Percentiles rank a stretch among this genome's conserved stretches.
Conservation (phyloP, 2,888 invertebrate genomes). For the Acanthacorydalis orientalis region DNA sequence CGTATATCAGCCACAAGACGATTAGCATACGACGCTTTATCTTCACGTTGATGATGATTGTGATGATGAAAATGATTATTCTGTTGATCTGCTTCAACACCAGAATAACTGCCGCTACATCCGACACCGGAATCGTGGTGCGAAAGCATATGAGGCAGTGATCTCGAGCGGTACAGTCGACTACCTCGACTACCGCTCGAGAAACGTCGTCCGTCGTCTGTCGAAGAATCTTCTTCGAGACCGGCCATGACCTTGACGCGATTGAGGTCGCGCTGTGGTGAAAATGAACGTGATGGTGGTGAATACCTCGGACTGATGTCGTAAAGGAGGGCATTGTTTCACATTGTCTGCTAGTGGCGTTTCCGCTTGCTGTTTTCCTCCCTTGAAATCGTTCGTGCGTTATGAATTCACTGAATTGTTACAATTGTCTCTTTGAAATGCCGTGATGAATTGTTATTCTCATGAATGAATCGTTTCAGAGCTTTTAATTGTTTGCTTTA, state of each 20-base stretch:
- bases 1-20: slow-evolving; percentile 34
- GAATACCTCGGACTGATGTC: too few relatives aligned
- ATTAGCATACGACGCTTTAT: slow-evolving; percentile 33
- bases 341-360: too few relatives aligned
- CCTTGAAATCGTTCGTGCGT: too few relatives aligned
- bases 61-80: not conserved
- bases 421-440: too few relatives aligned
- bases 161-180: slow-evolving; percentile 47
- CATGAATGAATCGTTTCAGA: too few relatives aligned
- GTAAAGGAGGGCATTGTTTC: too few relatives aligned
- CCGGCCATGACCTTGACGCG: not conserved
- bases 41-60: slow-evolving; percentile 13
- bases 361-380: too few relatives aligned
- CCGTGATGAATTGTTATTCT: too few relatives aligned
- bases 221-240: slow-evolving; percentile 10
- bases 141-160: slow-evolving; percentile 46
- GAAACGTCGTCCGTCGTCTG: slow-evolving; percentile 8
- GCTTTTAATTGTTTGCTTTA: too few relatives aligned
- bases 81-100: not conserved
- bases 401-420: too few relatives aligned
- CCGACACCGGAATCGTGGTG: slow-evolving; percentile 34
- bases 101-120: slow-evolving; percentile 11
- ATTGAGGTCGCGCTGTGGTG: too few relatives aligned
- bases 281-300: too few relatives aligned
- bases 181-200: slow-evolving; percentile 9